Percentiles rank a stretch among this genome's conserved stretches.
These are phyloP conservation scores for Dolichomitus sp. DNA, from an alignment of 2,888 invertebrate genomes.

Conservation along the genomic window DNA sequence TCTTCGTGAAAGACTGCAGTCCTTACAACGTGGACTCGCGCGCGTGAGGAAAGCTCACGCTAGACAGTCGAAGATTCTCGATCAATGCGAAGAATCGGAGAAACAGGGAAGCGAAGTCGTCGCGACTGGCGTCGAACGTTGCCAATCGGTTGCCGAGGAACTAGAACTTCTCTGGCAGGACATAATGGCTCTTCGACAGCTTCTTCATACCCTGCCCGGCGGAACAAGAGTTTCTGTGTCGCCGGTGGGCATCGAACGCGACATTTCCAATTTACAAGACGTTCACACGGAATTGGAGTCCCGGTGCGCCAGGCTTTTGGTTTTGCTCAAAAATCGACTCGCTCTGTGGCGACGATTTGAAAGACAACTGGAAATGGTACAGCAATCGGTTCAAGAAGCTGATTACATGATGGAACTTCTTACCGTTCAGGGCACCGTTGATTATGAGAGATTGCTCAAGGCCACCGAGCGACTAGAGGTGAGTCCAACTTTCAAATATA, in stretches of 20 bases:
- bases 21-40: conserved; percentile 91
- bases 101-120: conserved; percentile 92
- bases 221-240: conserved; percentile 92
- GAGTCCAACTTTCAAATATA: conserved; percentile 79
- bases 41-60: conserved; percentile 91
- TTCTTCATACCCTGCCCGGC: conserved; percentile 92
- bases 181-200: conserved; percentile 91
- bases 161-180: conserved; percentile 92
- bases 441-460: conserved; percentile 93
- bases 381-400: conserved; percentile 94
- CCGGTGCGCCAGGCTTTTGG: conserved; percentile 90
- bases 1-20: conserved; percentile 91
- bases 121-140: conserved; percentile 92
- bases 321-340: conserved; percentile 89
- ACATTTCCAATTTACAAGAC: conserved; percentile 92
- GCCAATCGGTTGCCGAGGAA: conserved; percentile 91
- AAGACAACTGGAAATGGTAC: conserved; percentile 92
- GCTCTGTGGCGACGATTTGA: conserved; percentile 93
- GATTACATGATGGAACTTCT: conserved; percentile 96
- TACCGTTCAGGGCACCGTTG: conserved; percentile 94
- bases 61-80: conserved; percentile 87
- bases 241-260: conserved; percentile 92
- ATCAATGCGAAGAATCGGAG: conserved; percentile 91
- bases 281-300: conserved; percentile 91
- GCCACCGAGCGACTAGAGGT: conserved; percentile 96